phyloP scores from a whole-genome alignment of 2,113 vertebrate genomes.

The Ascaphus truei region DNA sequence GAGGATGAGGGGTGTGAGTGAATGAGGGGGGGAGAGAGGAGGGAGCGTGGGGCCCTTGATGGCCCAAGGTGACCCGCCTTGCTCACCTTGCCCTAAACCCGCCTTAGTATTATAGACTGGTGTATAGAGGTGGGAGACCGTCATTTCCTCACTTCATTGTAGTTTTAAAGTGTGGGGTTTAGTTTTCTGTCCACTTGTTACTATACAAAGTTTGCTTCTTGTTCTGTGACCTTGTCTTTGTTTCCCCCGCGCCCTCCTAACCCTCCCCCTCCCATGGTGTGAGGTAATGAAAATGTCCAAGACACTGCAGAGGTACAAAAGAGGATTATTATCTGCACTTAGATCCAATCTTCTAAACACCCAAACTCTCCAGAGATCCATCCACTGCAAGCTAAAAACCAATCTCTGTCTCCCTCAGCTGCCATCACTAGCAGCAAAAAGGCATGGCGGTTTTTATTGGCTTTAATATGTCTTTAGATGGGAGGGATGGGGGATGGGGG shows the following conservation, averaged over 20 bases:
- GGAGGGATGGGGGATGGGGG: not conserved
- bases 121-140: too few relatives aligned
- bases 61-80: too few relatives aligned
- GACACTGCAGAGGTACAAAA: constrained; percentile 9
- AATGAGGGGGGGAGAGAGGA: too few relatives aligned
- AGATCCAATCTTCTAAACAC: constrained; percentile 5
- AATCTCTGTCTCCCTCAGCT: constrained; percentile 6
- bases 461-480: constrained; percentile 2
- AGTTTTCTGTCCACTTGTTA: too few relatives aligned
- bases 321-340: constrained; percentile 21
- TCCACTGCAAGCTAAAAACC: not conserved
- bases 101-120: too few relatives aligned
- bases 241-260: too few relatives aligned
- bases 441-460: constrained; percentile 7
- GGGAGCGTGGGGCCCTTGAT: too few relatives aligned
- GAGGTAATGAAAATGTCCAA: constrained; percentile 9
- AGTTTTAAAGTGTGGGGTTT: too few relatives aligned
- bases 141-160: too few relatives aligned
- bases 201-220: constrained; percentile 2
- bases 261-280: too few relatives aligned
- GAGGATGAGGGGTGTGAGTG: too few relatives aligned
- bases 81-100: too few relatives aligned
- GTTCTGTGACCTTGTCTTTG: constrained; percentile 15
- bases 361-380: constrained; percentile 4
- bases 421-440: not conserved